Base-by-base conservation (phyloP, 2,113 vertebrate genomes). In the Thomomys bottae region DNA sequence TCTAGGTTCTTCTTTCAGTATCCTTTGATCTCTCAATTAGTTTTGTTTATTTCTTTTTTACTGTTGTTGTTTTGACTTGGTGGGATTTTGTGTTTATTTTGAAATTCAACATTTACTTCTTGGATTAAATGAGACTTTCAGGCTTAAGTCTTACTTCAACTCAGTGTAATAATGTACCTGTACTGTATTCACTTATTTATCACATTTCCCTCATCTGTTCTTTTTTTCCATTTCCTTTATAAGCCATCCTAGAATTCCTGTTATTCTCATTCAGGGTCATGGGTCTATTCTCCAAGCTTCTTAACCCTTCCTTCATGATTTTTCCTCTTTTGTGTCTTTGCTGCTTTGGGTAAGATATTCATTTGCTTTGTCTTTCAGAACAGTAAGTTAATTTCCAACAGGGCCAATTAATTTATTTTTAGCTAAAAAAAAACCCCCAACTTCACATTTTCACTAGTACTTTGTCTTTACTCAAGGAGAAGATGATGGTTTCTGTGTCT, bases 71-170 rank as follows among this genome's bases (percentile, higher is more conserved):
- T 73, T 83, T 45, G 32, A 18, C 84, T 76, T 80, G 66, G 1
- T 82, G 23, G 80, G 42, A 92, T 93, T 93, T 95, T 94, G 67
- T 92, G 76, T 96, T 95, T 87, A 93, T 54, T 70, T 94, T 93
- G 92, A 95, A 94, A 94, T 94, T 92, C 88, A 95, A 92, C 90
- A 68, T 92, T 96, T 32, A 66, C 54, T 92, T 96, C 88, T 86
- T 95, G 83, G 36, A 84, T 30, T 94, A 95, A 94, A 91, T 93
- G 93, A 95, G 85, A 76, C 38, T 77, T 96, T 94, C 91, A 83
- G 57, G 61, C 63, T 95, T 90, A 80, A 84, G 71, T 90, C 38
- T 90, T 68, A 17, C 28, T 88, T 92, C 67, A 94, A 32, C 21
- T 80, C 67, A 88, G 34, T 83, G 18, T 83, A 54, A 81, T 40